These are phyloP conservation scores for Micrasema longulum DNA, from an alignment of 1,140 invertebrate species.

Conservation along the genomic window DNA sequence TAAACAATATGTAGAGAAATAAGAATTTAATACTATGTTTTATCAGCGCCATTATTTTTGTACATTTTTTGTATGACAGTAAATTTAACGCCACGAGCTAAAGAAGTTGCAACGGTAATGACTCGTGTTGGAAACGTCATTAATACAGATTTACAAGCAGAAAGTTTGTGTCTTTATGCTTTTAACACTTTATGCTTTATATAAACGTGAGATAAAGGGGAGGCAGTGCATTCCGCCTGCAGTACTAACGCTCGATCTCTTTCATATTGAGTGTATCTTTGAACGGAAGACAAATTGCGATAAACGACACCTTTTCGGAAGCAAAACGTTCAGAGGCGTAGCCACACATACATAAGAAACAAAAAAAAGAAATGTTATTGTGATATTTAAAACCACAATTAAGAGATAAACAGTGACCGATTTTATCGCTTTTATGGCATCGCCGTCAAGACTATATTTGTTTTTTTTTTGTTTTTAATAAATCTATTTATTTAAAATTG, in stretches of 20 bases:
- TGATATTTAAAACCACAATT: too few relatives aligned
- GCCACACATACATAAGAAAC: too few relatives aligned
- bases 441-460: too few relatives aligned
- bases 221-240: not conserved
- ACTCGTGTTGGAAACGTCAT: conserved; percentile 34
- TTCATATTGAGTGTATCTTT: conserved; percentile 50
- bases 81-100: conserved; percentile 20
- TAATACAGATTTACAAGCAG: conserved; percentile 17
- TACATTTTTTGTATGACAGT: not conserved
- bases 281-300: conserved; percentile 51
- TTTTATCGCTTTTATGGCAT: too few relatives aligned
- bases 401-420: too few relatives aligned
- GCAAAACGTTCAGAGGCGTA: conserved; percentile 26
- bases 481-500: too few relatives aligned
- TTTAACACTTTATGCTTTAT: conserved; percentile 5
- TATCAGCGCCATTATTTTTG: conserved; percentile 4
- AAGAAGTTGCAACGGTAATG: conserved; percentile 30
- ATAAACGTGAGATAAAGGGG: not conserved
- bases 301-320: conserved; percentile 34
- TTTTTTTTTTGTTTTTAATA: too few relatives aligned
- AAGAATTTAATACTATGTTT: not conserved
- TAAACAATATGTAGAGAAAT: too few relatives aligned
- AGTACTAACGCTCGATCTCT: conserved; percentile 44
- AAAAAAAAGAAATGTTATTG: too few relatives aligned
- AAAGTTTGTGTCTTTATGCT: conserved; percentile 16